Evolutionary conservation across 2,888 invertebrate genomes (phyloP), one percentile per base, ranked within the genome.

Genomic region (Nephrocerus scutellatus): DNA sequence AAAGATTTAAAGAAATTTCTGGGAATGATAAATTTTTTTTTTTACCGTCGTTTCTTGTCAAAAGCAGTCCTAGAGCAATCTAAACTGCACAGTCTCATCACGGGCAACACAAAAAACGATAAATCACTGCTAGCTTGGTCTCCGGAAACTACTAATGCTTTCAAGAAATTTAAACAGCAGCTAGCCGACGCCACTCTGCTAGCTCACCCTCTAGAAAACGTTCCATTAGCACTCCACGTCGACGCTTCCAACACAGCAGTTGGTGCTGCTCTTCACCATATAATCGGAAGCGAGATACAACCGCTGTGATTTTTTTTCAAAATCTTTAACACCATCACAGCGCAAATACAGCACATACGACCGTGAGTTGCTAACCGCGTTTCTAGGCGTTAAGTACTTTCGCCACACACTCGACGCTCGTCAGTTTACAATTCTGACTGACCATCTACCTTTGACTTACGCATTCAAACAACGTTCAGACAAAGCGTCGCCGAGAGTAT

Each of bases 21-120:
- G 12, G 52, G 50, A 1, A 48, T 50, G 41, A 10, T 49, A 9
- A 54, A 51, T 15, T 47, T 44, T 18, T 43, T 34, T n/a, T 30
- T 23, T 16, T 51, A 54, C 9, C 19, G 41, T n/a, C 30, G 41
- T 15, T 43, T 45, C n/a, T 20, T 48, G 7, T 39, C 40, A 1
- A 35, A 41, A 9, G 43, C 44, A 2, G 44, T 39, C 2, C 16
- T 16, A 6, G 12, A 22, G 1, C 51, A 51, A 21, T 14, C 22
- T 7, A 6, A 9, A 3, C 12, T 47, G 6, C 32, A 24, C 4
- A 22, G 35, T 10, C 28, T 41, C n/a, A 35, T 43, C 5, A 30
- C 26, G 4, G 39, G 39, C 6, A 42, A 44, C 16, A 36, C 14
- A 14, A 49, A 41, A 26, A 43, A 44, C 13, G 43, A 48, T 13